Base-by-base conservation (phyloP, 2,888 invertebrate genomes). In the Fissipunctia ypsillon region DNA sequence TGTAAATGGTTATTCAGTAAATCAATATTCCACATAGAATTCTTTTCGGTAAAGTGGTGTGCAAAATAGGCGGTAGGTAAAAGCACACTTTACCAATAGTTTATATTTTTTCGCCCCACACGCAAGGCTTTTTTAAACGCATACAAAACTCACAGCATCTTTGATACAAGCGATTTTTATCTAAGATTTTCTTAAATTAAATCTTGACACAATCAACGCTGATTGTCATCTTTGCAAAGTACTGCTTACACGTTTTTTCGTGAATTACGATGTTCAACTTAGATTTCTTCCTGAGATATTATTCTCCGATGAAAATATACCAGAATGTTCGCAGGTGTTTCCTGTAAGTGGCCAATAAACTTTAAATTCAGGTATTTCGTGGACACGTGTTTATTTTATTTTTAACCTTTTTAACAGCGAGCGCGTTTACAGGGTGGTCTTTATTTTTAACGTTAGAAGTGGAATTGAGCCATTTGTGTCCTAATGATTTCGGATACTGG, bases 331-430 rank as follows among this genome's bases (percentile, higher is more conserved):
- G 89, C 93, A 92, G 92, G 92, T 93, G 92, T 91, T 91, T 91
- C 91, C 89, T 91, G 91, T 90, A 91, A 91, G 90, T 91, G 90
- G 90, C 90, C 88, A 90, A 91, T 92, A 91, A 92, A 92, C 90
- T 91, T 90, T 86, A 88, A 89, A 90, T 90, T 90, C 89, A 89
- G 88, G 88, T 88, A 90, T 91, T 90, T 84, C 87, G 89, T 89
- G 86, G 88, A 87, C 86, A 80, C 88, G 76, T 91, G 91, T 92
- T 90, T 90, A 89, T 87, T 89, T 89, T 88, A 89, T 88, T 90
- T 88, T 91, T 88, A 87, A 89, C 81, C 84, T 86, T 88, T 88
- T 88, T 87, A 87, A 86, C 86, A 73, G 74, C 78, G 68, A 71
- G 50, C 72, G 14, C 25, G 2, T 67, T 48, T 81, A 92, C 84